phyloP scores from a whole-genome alignment of 2,797 vertebrate genomes.

The Acomys russatus region DNA sequence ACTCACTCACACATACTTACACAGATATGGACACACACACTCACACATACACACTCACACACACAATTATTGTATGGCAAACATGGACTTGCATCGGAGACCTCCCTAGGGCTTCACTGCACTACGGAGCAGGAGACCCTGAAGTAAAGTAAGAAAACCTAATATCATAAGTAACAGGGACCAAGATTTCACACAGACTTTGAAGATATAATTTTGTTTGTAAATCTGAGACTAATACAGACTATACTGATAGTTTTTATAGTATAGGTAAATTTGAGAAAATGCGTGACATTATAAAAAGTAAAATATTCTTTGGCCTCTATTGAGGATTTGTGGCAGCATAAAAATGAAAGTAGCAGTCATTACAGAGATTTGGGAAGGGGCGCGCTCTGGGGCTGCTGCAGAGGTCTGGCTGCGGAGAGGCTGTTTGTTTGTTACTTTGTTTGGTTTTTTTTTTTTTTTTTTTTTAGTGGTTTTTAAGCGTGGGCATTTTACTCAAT shows the following conservation, averaged over 20 bases:
- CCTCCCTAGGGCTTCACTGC: accelerated
- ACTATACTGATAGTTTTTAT: not conserved
- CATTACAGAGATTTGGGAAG: conserved; percentile 8
- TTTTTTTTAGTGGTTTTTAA: not conserved
- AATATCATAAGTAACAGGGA: not conserved
- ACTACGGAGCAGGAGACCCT: not conserved
- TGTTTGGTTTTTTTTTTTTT: not conserved
- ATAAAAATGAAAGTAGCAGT: conserved; percentile 26
- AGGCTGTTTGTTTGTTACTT: not conserved
- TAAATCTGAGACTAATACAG: not conserved
- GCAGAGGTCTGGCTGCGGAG: not conserved
- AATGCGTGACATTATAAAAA: not conserved
- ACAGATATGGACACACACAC: too few species aligned
- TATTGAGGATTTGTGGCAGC: not conserved
- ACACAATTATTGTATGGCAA: not conserved
- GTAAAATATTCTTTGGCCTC: not conserved
- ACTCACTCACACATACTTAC: not conserved
- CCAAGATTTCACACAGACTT: not conserved
- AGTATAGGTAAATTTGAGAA: not conserved
- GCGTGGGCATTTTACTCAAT: not conserved
- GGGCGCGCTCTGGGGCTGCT: not conserved
- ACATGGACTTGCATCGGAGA: not conserved
- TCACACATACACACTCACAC: not conserved
- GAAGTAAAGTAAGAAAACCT: not conserved
- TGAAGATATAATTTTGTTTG: not conserved